phyloP scores from a whole-genome alignment of 2,113 vertebrate genomes.

The Athene noctua region DNA sequence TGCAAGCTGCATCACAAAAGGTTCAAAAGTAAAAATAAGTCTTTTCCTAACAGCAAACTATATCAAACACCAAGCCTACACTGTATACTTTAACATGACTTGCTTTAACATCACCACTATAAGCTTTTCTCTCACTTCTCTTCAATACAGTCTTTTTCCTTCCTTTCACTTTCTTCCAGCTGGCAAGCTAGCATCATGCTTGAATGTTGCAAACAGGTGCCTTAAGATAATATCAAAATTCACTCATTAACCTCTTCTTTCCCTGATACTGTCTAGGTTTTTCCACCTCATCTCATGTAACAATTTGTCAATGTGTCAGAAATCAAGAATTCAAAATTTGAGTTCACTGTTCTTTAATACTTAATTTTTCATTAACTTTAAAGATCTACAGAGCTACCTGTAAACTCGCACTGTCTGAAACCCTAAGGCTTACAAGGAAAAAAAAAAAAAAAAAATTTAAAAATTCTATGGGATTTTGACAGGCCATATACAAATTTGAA shows the following conservation, averaged over 20 bases:
- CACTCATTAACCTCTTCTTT: neutral
- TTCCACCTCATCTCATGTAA: neutral
- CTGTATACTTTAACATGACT: neutral
- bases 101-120: neutral
- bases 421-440: neutral
- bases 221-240: neutral
- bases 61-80: neutral
- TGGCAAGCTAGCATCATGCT: neutral
- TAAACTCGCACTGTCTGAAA: neutral
- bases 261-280: neutral
- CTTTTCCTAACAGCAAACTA: neutral
- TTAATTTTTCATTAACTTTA: neutral
- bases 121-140: neutral
- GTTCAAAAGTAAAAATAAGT: neutral
- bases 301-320: neutral
- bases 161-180: neutral
- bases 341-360: neutral
- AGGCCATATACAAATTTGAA: neutral
- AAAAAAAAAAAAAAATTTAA: neutral
- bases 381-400: neutral
- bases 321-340: neutral
- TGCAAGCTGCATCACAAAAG: neutral
- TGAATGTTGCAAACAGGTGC: neutral
- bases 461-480: neutral
- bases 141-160: neutral